Conservation (phyloP, 2,888 invertebrate species). For the Eupithecia subfuscata region DNA sequence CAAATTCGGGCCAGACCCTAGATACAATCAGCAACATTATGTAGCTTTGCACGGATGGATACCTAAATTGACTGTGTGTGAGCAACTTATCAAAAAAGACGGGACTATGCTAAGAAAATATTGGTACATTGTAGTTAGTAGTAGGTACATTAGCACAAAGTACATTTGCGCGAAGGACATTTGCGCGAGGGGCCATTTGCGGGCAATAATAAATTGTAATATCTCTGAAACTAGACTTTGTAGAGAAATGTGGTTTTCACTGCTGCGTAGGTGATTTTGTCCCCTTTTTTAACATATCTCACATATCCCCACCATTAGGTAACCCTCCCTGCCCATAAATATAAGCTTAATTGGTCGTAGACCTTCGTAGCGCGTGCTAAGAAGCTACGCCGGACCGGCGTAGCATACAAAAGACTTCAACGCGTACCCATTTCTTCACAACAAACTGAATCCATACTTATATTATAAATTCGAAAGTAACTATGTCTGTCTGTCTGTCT, state of each 20-base stretch:
- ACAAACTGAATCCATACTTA: neutral
- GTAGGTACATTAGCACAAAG: too few species aligned
- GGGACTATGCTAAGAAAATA: neutral
- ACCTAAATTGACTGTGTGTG: neutral
- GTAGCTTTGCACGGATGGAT: neutral
- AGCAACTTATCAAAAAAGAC: neutral
- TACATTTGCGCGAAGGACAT: neutral
- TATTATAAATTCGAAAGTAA: too few species aligned
- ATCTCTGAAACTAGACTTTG: neutral
- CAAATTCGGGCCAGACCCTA: too few species aligned
- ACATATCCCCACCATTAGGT: neutral
- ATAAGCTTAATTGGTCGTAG: neutral
- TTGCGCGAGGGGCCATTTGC: too few species aligned
- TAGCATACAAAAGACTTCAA: too few species aligned
- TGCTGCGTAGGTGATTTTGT: neutral
- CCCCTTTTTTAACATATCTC: neutral
- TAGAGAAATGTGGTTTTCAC: neutral
- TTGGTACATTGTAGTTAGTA: too few species aligned
- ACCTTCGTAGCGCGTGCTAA: too few species aligned
- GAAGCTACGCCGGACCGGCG: too few species aligned
- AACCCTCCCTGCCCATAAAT: neutral
- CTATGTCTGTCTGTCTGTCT: too few species aligned
- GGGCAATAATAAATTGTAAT: too few species aligned
- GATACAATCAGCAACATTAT: neutral
- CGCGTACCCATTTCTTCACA: neutral